A percentile compares a stretch with the other conserved stretches of the same genome.
Evolutionary conservation across 2,797 vertebrate species (phyloP).

Genomic region (Scleropages formosus): DNA sequence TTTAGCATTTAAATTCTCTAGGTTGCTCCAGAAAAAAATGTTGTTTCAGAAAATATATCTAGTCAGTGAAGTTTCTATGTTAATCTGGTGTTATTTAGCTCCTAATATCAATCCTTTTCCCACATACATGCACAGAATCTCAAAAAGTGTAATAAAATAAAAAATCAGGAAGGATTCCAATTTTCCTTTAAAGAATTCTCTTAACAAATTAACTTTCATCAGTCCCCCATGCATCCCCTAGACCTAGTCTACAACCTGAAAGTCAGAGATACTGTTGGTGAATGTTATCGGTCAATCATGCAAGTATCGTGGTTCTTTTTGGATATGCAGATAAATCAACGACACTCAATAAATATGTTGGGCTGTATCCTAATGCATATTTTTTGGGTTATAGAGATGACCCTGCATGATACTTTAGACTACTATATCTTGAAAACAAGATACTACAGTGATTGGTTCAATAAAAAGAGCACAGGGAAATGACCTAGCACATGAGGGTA

Average conservation of each 20-base stretch:
- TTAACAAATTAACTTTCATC: background rate
- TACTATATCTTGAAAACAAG: background rate
- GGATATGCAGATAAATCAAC: conserved; percentile 15
- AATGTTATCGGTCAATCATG: conserved; percentile 4
- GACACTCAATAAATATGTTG: background rate
- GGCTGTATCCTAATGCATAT: background rate
- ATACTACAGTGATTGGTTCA: too few species aligned
- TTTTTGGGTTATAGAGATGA: background rate
- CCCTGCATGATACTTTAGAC: background rate
- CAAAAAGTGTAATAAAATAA: too few species aligned
- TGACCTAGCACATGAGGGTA: too few species aligned
- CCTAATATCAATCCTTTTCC: too few species aligned
- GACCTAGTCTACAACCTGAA: background rate
- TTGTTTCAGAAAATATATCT: too few species aligned
- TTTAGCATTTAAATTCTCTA: too few species aligned
- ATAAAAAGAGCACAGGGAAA: too few species aligned
- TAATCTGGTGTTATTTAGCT: too few species aligned
- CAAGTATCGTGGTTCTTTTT: background rate
- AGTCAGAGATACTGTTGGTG: background rate
- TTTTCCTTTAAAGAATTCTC: background rate
- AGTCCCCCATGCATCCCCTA: background rate
- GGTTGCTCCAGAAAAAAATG: too few species aligned
- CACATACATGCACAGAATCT: too few species aligned
- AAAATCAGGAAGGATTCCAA: background rate
- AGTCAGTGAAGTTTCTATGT: too few species aligned